phyloP scores from a whole-genome alignment of 2,113 vertebrate species.

The Tachysurus vachellii region DNA sequence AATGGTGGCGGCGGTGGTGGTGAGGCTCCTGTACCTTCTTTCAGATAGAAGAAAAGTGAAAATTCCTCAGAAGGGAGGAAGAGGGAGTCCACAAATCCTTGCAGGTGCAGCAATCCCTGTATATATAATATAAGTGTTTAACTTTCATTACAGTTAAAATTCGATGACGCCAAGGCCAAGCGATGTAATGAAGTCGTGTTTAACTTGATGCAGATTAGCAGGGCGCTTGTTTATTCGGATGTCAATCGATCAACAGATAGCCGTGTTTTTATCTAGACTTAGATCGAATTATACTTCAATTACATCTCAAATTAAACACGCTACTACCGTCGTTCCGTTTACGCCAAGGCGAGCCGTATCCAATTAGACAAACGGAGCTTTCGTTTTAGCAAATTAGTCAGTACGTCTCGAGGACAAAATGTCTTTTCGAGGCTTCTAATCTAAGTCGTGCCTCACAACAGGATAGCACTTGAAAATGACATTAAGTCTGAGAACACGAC shows the following conservation, averaged over 20 bases:
- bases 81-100: not conserved
- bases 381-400: constrained; percentile 5
- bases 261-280: not conserved
- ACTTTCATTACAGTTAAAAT: constrained; percentile 6
- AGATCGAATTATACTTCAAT: not conserved
- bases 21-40: not conserved
- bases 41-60: not conserved
- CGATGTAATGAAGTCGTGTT: not conserved
- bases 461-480: not conserved
- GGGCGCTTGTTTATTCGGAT: not conserved
- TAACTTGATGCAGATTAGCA: constrained; percentile 13
- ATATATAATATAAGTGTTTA: not conserved
- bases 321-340: constrained; percentile 4
- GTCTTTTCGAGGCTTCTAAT: not conserved
- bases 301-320: not conserved
- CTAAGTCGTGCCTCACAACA: not conserved
- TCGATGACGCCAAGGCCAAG: not conserved
- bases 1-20: too few relatives aligned
- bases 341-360: not conserved
- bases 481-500: not conserved
- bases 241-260: not conserved
- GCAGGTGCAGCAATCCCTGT: not conserved
- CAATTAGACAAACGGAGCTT: constrained; percentile 32
- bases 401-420: not conserved
- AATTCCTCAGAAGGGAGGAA: not conserved